Evolutionary conservation across 2,888 invertebrate genomes (phyloP), one percentile per base, ranked within the genome.

Genomic region (Athetis lepigone): DNA sequence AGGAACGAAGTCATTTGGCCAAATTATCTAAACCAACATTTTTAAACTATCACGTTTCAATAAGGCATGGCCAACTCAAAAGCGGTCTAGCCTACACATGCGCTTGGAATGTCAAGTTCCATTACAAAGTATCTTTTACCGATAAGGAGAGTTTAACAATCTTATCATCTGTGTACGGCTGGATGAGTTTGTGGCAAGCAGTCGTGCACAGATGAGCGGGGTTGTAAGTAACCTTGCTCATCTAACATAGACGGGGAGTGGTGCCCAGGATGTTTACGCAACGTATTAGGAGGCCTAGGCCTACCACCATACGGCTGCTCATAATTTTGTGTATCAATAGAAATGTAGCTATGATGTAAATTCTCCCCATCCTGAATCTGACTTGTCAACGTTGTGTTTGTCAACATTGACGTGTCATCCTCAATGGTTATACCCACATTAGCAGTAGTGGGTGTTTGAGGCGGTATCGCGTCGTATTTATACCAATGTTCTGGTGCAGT

Each of bases 401-500:
- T 96, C 92, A 90, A 95, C 96, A 90, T 96, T 82, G 89, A 96
- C 84, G 92, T 96, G 91, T 96, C 94, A 91, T 96, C 94, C 92
- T 96, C 93, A 89, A 96, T 84, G 88, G 94, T 95, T 71, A 94
- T 90, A 46, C 91, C 93, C 59, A 90, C 91, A 80, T 90, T 96
- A 77, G 95, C 85, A 66, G 95, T 95, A 75, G 95, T 95, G 60
- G 94, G 93, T 68, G 95, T 92, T 86, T 95, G 94, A 43, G 95
- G 93, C 68, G 96, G 96, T 83, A 96, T 96, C 21, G 96, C 95
- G 64, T 96, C 95, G 80, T 96, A 96, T 91, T 97, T 97, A 88
- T 96, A 97, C 97, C 97, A 97, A 78, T 96, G 95, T 82, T 97
- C 97, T 47, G 96, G 96, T 61, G 96, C 96, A 74, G 97, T 97